Evolutionary conservation across 92 coral and sea anemone genomes (phyloP).

Genomic region (Palythoa caribaeorum): DNA sequence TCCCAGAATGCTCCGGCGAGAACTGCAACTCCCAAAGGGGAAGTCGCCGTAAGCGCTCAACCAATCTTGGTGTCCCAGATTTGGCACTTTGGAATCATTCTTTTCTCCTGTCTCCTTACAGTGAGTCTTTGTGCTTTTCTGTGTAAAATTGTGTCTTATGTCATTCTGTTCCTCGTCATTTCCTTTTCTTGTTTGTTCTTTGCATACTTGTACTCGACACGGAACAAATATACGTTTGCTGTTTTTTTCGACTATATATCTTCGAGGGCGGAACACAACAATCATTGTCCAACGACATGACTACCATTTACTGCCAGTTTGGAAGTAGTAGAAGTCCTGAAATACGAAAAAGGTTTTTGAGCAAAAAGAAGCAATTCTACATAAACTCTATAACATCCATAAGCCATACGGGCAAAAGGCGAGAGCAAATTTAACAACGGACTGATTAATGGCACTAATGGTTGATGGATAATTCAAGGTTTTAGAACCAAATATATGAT

Average conservation of each 20-base stretch:
- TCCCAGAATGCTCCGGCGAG: conserved; percentile 19
- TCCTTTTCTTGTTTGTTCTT: not conserved
- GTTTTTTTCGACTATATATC: not conserved
- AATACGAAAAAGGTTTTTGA: too few species aligned
- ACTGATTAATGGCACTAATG: not conserved
- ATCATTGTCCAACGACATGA: not conserved
- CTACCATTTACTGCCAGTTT: too few species aligned
- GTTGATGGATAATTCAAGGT: not conserved
- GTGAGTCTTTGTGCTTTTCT: conserved; percentile 8
- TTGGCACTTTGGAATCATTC: not conserved
- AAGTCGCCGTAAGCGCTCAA: conserved; percentile 31
- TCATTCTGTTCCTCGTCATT: not conserved
- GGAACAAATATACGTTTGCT: not conserved
- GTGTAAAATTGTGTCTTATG: not conserved
- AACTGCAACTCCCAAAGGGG: not conserved
- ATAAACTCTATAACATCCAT: too few species aligned
- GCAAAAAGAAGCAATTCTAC: too few species aligned
- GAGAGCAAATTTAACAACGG: too few species aligned
- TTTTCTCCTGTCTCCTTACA: not conserved
- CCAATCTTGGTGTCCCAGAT: not conserved
- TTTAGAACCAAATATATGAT: not conserved
- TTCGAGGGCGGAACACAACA: not conserved
- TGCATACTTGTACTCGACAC: not conserved
- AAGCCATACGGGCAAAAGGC: too few species aligned
- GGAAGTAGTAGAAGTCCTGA: too few species aligned